phyloP scores from a whole-genome alignment of 2,797 vertebrate genomes.

The Catostomus latipinnis region DNA sequence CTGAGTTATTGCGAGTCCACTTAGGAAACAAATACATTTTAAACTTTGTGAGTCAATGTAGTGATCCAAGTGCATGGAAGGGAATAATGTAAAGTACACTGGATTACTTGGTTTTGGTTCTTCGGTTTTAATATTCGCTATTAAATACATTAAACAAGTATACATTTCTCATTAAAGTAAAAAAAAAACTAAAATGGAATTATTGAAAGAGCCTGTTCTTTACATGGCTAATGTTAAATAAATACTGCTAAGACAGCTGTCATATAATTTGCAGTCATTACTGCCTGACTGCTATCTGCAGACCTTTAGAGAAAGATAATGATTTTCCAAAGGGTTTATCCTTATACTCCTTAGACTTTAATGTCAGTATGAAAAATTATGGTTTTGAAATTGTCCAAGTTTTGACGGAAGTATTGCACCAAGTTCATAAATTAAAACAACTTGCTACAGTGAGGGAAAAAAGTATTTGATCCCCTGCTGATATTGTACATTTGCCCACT shows the following conservation, averaged over 20 bases:
- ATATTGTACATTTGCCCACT: too few species aligned
- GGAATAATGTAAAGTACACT: too few species aligned
- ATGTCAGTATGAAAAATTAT: conserved; percentile 10
- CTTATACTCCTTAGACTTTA: conserved; percentile 42
- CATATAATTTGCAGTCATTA: conserved; percentile 42
- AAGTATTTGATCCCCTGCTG: too few species aligned
- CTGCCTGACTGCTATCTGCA: conserved; percentile 38
- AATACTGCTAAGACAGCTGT: conserved; percentile 24
- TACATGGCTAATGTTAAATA: conserved; percentile 21
- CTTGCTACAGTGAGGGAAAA: too few species aligned
- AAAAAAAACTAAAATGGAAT: not conserved
- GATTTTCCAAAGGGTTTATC: conserved; percentile 45
- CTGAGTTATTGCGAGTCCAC: not conserved
- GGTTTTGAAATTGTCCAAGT: conserved; percentile 15
- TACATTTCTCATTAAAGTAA: not conserved
- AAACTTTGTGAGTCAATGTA: too few species aligned
- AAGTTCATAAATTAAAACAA: not conserved
- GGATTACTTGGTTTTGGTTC: too few species aligned
- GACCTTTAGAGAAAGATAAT: conserved; percentile 39
- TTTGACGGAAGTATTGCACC: not conserved
- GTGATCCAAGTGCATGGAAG: too few species aligned
- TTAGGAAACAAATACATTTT: too few species aligned
- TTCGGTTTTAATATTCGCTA: too few species aligned
- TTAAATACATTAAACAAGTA: not conserved
- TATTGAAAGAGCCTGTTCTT: conserved; percentile 4